Percentiles rank a stretch among this genome's conserved stretches.
These are phyloP conservation scores for Pandemis heparana DNA, from an alignment of 2,888 invertebrate genomes.

Conservation along the genomic window DNA sequence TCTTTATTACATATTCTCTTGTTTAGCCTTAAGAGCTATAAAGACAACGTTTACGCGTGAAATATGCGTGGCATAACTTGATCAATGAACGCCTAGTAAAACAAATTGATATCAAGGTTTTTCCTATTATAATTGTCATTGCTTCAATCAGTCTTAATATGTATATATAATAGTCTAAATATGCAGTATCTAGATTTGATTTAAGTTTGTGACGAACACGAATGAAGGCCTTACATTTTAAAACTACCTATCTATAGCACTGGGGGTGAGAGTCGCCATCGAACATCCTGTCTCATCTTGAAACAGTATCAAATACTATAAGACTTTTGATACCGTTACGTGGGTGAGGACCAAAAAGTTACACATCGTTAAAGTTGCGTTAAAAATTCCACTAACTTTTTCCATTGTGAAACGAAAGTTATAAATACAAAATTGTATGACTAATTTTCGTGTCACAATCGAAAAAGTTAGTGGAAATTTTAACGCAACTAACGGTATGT, in stretches of 20 bases:
- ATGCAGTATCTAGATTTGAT: neutral
- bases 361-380: too few relatives aligned
- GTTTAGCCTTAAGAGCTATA: neutral
- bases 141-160: neutral
- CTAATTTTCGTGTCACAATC: too few relatives aligned
- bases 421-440: too few relatives aligned
- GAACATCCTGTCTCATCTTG: neutral
- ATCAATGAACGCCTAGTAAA: neutral
- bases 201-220: neutral
- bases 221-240: neutral
- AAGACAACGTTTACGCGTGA: neutral
- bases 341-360: too few relatives aligned
- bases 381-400: too few relatives aligned
- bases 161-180: too few relatives aligned
- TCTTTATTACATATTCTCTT: too few relatives aligned
- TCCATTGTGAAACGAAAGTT: too few relatives aligned
- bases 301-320: too few relatives aligned
- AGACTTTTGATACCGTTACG: too few relatives aligned
- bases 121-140: neutral
- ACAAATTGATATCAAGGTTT: constrained; percentile 5
- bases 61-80: neutral
- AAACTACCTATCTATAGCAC: neutral
- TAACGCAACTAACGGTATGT: too few relatives aligned
- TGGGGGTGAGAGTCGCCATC: neutral
- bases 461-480: too few relatives aligned